phyloP scores from a whole-genome alignment of 2,888 invertebrate genomes.

The Zaprionus lineosus region DNA sequence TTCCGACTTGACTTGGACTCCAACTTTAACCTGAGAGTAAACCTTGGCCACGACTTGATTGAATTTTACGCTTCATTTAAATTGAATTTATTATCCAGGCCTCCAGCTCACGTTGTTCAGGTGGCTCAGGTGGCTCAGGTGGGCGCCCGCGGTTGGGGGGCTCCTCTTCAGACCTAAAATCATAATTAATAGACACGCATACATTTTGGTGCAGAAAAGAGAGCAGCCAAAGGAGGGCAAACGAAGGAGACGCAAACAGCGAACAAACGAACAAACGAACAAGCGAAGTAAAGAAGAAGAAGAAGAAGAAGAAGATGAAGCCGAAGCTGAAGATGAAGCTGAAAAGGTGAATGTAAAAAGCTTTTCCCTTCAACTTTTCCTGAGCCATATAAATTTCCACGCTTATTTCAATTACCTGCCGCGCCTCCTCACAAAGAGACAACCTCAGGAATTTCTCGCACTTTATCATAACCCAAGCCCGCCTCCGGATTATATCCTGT shows the following conservation, averaged over 20 bases:
- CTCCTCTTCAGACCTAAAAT: slow-evolving; percentile 48
- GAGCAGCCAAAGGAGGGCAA: too few relatives aligned
- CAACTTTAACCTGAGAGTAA: slow-evolving; percentile 8
- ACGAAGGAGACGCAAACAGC: too few relatives aligned
- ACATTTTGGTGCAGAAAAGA: slow-evolving; percentile 39
- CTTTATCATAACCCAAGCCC: slow-evolving; percentile 63
- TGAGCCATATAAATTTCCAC: slow-evolving; percentile 68
- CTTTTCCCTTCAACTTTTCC: slow-evolving; percentile 36
- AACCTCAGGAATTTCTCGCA: slow-evolving; percentile 66
- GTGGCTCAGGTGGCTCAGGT: slow-evolving; percentile 41
- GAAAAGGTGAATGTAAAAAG: slow-evolving; percentile 34
- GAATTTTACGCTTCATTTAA: slow-evolving; percentile 80
- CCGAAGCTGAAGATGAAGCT: too few relatives aligned
- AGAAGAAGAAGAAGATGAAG: too few relatives aligned
- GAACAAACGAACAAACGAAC: too few relatives aligned
- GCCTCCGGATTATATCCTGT: slow-evolving; percentile 56
- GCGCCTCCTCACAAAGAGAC: slow-evolving; percentile 34
- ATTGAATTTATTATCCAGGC: slow-evolving; percentile 73
- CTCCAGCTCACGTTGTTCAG: slow-evolving; percentile 56
- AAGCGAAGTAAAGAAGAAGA: not conserved
- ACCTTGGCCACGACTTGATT: slow-evolving; percentile 63
- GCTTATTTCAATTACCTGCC: slow-evolving; percentile 73
- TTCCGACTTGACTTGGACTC: too few relatives aligned
- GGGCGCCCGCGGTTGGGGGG: slow-evolving; percentile 17
- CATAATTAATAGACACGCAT: slow-evolving; percentile 72